These are phyloP conservation scores for Ceyx erithaca DNA, from an alignment of 2,797 vertebrate genomes.

Conservation along the genomic window DNA sequence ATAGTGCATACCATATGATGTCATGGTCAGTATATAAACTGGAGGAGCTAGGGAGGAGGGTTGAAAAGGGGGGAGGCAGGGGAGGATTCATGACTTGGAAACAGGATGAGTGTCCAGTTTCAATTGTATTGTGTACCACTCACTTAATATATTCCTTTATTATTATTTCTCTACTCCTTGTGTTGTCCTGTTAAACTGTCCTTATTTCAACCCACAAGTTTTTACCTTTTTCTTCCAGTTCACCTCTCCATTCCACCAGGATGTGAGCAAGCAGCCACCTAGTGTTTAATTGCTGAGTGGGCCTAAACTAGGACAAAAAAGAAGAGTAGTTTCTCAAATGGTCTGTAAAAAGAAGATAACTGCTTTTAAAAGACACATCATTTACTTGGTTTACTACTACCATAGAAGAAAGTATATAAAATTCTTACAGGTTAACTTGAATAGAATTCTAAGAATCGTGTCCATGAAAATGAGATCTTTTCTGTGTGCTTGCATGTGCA, in stretches of 20 bases:
- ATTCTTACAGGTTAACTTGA: not conserved
- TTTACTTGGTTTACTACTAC: not conserved
- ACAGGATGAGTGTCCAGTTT: not conserved
- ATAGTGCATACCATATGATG: not conserved
- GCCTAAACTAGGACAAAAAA: not conserved
- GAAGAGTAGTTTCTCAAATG: not conserved
- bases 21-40: not conserved
- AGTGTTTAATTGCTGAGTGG: not conserved
- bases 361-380: not conserved
- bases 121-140: not conserved
- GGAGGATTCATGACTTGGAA: not conserved
- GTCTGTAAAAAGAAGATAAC: not conserved
- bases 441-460: not conserved
- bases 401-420: not conserved
- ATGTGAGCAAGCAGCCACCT: not conserved
- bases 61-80: not conserved
- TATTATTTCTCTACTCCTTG: not conserved
- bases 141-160: not conserved
- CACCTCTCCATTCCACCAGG: not conserved
- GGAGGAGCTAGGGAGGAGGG: not conserved
- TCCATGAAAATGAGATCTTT: not conserved
- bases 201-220: not conserved
- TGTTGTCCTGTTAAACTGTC: not conserved
- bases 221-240: not conserved
- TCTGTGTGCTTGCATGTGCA: not conserved